A percentile compares a stretch with the other conserved stretches of the same genome.
These are phyloP conservation scores for Tipula confusa DNA, from an alignment of 2,888 invertebrate species.

Conservation along the genomic window DNA sequence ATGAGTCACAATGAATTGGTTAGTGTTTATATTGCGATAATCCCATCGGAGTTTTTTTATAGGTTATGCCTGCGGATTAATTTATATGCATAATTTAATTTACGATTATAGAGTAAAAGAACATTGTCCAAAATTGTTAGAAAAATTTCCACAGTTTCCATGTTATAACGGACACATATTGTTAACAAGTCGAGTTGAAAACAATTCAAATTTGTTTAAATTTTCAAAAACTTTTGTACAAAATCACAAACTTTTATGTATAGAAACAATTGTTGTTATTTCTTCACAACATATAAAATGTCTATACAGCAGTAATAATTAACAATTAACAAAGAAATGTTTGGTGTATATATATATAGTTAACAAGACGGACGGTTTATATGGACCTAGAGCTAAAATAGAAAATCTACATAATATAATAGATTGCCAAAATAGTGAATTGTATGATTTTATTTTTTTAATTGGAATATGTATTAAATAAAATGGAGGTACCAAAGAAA, in stretches of 20 bases:
- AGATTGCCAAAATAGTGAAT: slow-evolving; percentile 5
- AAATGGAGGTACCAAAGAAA: background rate
- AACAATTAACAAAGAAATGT: slow-evolving; percentile 1
- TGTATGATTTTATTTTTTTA: background rate
- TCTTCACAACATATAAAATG: background rate
- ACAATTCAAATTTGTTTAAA: background rate
- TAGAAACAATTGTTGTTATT: background rate
- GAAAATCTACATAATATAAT: slow-evolving; percentile 10
- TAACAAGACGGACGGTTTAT: background rate
- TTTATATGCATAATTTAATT: background rate
- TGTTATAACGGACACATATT: background rate
- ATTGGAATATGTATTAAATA: background rate
- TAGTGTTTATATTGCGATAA: background rate
- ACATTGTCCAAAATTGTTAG: background rate
- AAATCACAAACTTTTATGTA: background rate
- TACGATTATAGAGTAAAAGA: background rate
- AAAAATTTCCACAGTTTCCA: background rate
- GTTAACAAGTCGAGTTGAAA: background rate
- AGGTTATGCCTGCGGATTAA: background rate
- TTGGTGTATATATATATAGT: background rate
- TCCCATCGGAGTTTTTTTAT: background rate
- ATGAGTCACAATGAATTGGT: background rate
- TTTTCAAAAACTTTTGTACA: background rate
- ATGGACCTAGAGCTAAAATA: background rate
- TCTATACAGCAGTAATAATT: background rate